Base-by-base conservation (phyloP, 37 sponge, comb jelly and placozoan genomes). In the Aphrocallistes beatrix region DNA sequence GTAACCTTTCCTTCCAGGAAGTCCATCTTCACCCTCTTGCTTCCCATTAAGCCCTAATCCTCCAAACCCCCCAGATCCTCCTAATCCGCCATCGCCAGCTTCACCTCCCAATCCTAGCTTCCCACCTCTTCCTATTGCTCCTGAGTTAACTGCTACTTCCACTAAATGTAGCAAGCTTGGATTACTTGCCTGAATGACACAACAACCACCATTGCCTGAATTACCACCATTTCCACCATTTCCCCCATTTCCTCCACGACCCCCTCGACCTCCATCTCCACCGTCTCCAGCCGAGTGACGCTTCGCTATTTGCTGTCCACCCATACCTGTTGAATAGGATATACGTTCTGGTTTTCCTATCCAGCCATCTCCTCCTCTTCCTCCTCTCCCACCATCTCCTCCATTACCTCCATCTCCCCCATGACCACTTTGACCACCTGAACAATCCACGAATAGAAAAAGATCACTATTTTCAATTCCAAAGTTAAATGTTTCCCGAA, bases 231-330 rank as follows among this genome's bases (percentile, higher is more conserved):
- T n/a, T n/a, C n/a, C n/a, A n/a, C n/a, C n/a, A n/a, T n/a, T n/a
- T n/a, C n/a, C n/a, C 32, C 92, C 92, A 84, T 51, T 47, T 0
- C 92, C 92, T 13, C 91, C 93, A 81, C 81, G 39, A 1, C 93
- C 93, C 1, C 93, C 93, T 30, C 75, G 81, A 37, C 89, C 93
- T 81, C 93, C 93, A n/a, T n/a, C n/a, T n/a, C n/a, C n/a, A 85
- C 89, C 93, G 0, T 38, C 82, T 19, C 88, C 92, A 38, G n/a
- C n/a, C n/a, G n/a, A n/a, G n/a, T n/a, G n/a, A n/a, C n/a, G n/a
- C n/a, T n/a, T n/a, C n/a, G n/a, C n/a, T n/a, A n/a, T n/a, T n/a
- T n/a, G n/a, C n/a, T n/a, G n/a, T n/a, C n/a, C n/a, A n/a, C n/a
- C n/a, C n/a, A n/a, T n/a, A n/a, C n/a, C n/a, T n/a, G n/a, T n/a